Evolutionary conservation across 2,113 vertebrate genomes (phyloP), one percentile per base, ranked within the genome.

Genomic region (Oreochromis niloticus): DNA sequence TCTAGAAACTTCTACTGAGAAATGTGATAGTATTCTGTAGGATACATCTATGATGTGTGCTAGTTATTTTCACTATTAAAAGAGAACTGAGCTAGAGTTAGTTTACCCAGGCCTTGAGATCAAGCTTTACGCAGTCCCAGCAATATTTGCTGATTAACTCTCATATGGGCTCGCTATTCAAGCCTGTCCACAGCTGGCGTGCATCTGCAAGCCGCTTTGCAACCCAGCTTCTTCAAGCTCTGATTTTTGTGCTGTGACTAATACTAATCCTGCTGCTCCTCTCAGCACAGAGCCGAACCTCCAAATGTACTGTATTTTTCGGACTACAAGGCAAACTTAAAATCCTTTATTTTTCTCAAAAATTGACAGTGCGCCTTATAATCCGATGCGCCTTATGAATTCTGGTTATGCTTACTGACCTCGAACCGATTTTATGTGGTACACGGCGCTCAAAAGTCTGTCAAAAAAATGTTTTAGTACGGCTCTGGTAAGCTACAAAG

Each of bases 121-220:
- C 32, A 66, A n/a, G 4, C 9, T 34, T 34, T 0, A 66, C 11
- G 17, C 17, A 36, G 17, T 66, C 19, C 34, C 19, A 22, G 34
- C 17, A 66, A 39, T 39, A 66, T 66, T 39, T 39, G 61, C 19
- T 66, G 61, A 66, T 66, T 66, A 66, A 66, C 61, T 22, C 11
- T 22, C 0, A 36, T n/a, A 36, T 2, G 1, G 0, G 0, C 17
- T 66, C 1, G 0, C 19, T 68, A 41, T 39, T 22, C 19, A 68
- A 41, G 63, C 12, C 12, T 71, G 39, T 13, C 66, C n/a, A 43
- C 14, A 71, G 12, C n/a, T 71, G 36, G 63, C 19, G 22, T 4
- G 34, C n/a, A 71, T 71, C 36, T 71, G 63, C 41, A 75, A 14
- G 68, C 14, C 68, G 4, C 10, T 75, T 46, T 75, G 68, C 68